Evolutionary conservation across 2,888 invertebrate species (phyloP).

Genomic region (Lithophane ornitopus): DNA sequence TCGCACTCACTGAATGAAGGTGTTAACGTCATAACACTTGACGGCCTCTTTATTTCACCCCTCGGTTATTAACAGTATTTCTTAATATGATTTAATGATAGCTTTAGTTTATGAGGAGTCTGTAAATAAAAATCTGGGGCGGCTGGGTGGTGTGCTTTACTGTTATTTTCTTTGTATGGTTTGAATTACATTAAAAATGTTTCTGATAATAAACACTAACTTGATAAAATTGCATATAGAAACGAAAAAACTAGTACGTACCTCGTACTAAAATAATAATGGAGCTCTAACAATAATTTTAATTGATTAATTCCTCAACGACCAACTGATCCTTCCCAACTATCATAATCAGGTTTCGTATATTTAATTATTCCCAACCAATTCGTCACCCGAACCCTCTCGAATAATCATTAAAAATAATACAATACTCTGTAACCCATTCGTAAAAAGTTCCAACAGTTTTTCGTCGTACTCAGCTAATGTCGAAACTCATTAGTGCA

Average conservation of each 20-base stretch:
- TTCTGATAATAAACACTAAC: neutral
- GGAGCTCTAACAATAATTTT: too few species aligned
- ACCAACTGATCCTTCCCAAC: slow-evolving; percentile 16
- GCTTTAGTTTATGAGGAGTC: slow-evolving; percentile 36
- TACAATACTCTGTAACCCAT: slow-evolving; percentile 77
- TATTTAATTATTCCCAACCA: slow-evolving; percentile 62
- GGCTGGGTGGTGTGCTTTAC: neutral
- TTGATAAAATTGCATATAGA: neutral
- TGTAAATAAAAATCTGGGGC: slow-evolving; percentile 26
- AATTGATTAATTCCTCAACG: neutral
- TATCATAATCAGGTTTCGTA: slow-evolving; percentile 44
- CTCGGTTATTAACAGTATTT: slow-evolving; percentile 72
- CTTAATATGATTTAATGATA: slow-evolving; percentile 75
- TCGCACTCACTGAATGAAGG: slow-evolving; percentile 73
- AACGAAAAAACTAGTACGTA: neutral
- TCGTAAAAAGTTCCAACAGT: slow-evolving; percentile 81
- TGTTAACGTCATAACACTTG: slow-evolving; percentile 81
- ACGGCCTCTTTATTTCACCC: slow-evolving; percentile 73
- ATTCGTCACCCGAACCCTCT: slow-evolving; percentile 64
- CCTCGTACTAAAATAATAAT: neutral
- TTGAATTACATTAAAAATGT: neutral
- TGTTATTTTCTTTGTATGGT: slow-evolving; percentile 1
- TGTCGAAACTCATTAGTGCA: slow-evolving; percentile 89
- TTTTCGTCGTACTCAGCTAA: slow-evolving; percentile 84
- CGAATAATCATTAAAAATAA: slow-evolving; percentile 67